Base-by-base conservation (phyloP, 2,888 invertebrate genomes). In the Ectemnius lituratus region DNA sequence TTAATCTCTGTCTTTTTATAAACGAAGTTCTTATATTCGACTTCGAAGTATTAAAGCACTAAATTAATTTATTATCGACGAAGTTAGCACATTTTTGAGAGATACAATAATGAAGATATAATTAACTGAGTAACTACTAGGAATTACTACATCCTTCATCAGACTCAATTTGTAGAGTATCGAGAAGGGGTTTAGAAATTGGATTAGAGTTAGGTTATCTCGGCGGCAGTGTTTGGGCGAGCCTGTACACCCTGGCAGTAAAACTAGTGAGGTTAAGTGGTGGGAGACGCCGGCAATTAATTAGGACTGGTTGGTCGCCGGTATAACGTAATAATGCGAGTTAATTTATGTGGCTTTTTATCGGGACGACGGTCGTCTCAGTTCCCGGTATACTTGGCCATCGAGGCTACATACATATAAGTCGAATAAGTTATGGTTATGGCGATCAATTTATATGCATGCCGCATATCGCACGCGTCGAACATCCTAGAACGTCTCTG, bases 361-460 rank as follows among this genome's bases (percentile, higher is more conserved):
- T 84, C 81, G 83, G 82, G 79, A 75, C 77, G 69, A 71, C 84
- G 68, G 75, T 37, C 37, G 1, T 11, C 37, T 4, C 14, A 79
- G 81, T 83, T 84, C 84, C 84, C 76, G 67, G 79, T 79, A 37
- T 37, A 83, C 76, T 73, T 78, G 81, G 81, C n/a, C n/a, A 52
- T 75, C 74, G 75, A 79, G 37, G 37, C 73, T 73, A 76, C 78
- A 79, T 68, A 81, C 69, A 23, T 23, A 23, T 23, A 23, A 23
- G 69, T 78, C 78, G 75, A 85, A 84, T 80, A 81, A 83, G 73
- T 84, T 81, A 82, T 80, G 78, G 83, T 80, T 84, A 82, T 82
- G 76, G 78, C 67, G 78, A 76, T 79, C 78, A 75, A 86, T 86
- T 86, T 86, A 83, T 81, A 85, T 85, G 86, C 86, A 85, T 73